These are phyloP conservation scores for Cassiopea xamachana DNA, from an alignment of 30 jellyfish, hydroid and myxozoan species.

Conservation along the genomic window DNA sequence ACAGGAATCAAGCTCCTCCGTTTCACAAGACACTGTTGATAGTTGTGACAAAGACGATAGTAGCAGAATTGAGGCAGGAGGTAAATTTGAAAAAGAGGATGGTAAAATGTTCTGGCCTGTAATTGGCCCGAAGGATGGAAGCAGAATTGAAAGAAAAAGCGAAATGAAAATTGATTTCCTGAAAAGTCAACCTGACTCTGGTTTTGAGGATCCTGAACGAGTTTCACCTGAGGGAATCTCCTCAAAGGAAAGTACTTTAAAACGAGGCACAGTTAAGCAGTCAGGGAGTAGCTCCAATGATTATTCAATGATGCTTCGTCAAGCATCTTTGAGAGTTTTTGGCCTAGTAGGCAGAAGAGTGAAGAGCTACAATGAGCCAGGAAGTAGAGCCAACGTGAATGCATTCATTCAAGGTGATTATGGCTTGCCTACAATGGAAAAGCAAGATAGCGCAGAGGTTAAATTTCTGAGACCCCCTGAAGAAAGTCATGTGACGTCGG, in stretches of 20 bases:
- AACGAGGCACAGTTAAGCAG: background rate
- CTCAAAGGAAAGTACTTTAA: background rate
- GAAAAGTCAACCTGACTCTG: background rate
- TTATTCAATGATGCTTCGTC: slow-evolving; percentile 7
- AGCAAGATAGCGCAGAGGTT: too few species aligned
- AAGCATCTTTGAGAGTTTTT: slow-evolving; percentile 6
- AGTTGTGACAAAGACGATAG: background rate
- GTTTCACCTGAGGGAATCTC: background rate
- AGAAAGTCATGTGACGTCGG: background rate
- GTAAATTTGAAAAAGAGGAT: background rate
- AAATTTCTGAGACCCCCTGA: background rate
- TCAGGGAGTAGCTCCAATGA: background rate
- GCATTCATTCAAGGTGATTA: too few species aligned
- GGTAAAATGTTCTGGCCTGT: background rate
- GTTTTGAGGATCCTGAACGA: background rate
- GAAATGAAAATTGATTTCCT: background rate
- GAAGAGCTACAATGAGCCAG: background rate
- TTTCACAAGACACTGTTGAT: background rate
- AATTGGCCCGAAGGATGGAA: background rate
- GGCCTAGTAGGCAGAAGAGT: slow-evolving; percentile 21
- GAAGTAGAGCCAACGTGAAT: background rate
- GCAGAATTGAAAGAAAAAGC: background rate
- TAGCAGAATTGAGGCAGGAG: background rate
- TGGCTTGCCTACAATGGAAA: background rate
- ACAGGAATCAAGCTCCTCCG: background rate